Percentiles rank a stretch among this genome's conserved stretches.
Conservation (phyloP, 2,888 invertebrate species). For the Sarcophaga caerulescens region DNA sequence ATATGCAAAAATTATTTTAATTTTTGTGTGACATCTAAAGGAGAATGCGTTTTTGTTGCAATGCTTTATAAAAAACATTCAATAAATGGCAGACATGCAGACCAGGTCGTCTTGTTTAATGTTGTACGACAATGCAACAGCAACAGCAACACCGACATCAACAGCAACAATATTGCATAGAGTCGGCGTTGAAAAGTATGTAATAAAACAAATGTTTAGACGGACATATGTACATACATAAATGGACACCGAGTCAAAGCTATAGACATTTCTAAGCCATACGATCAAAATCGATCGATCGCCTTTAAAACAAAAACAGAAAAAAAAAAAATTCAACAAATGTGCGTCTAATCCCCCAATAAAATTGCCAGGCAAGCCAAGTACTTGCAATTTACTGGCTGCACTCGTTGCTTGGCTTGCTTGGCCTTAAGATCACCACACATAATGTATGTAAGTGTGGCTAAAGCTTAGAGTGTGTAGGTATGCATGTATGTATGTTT, state of each 20-base stretch:
- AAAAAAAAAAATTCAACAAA: neutral
- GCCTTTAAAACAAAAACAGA: slow-evolving; percentile 47
- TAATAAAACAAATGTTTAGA: slow-evolving; percentile 40
- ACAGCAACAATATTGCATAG: slow-evolving; percentile 21
- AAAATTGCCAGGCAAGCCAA: slow-evolving; percentile 65
- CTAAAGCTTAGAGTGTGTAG: neutral
- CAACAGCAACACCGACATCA: neutral
- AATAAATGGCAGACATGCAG: slow-evolving; percentile 32
- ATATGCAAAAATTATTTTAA: slow-evolving; percentile 42
- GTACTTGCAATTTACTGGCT: slow-evolving; percentile 32
- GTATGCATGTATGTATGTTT: neutral
- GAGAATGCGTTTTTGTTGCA: neutral
- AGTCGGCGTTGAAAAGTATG: slow-evolving; percentile 39
- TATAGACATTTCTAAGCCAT: slow-evolving; percentile 11
- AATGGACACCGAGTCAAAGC: neutral
- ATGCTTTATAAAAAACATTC: slow-evolving; percentile 6
- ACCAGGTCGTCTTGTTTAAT: slow-evolving; percentile 32
- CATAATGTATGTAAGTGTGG: neutral
- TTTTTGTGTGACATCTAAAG: slow-evolving; percentile 30
- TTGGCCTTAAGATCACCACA: neutral
- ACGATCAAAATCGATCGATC: slow-evolving; percentile 52
- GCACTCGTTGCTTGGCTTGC: neutral
- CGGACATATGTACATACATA: neutral
- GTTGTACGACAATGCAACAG: slow-evolving; percentile 9
- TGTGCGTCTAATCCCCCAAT: slow-evolving; percentile 70